Conservation (phyloP, 2,888 invertebrate species). For the Meteorus colon region DNA sequence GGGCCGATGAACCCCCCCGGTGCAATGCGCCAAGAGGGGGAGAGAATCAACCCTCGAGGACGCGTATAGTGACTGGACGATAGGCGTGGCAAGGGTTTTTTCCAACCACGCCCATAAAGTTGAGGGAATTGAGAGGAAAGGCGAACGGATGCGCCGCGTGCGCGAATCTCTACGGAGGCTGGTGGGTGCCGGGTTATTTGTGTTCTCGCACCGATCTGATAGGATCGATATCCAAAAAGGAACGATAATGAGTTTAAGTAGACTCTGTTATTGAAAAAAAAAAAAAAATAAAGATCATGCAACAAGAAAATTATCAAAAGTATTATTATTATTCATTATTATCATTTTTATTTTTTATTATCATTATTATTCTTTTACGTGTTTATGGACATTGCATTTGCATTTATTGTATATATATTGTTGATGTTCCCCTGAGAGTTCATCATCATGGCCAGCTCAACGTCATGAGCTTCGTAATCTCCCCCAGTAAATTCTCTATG, state of each 20-base stretch:
- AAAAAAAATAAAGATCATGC: background rate
- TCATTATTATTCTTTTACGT: background rate
- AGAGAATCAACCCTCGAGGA: constrained; percentile 46
- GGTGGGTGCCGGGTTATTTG: background rate
- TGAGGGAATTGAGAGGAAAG: background rate
- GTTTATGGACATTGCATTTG: background rate
- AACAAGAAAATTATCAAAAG: background rate
- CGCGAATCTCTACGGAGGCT: constrained; percentile 29
- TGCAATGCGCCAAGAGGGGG: constrained; percentile 40
- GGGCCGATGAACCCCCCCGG: constrained; percentile 42
- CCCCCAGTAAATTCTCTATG: constrained; percentile 52
- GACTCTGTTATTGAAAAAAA: background rate
- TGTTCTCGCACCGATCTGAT: background rate
- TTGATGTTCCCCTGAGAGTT: background rate
- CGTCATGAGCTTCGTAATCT: constrained; percentile 59
- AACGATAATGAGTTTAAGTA: constrained; percentile 11
- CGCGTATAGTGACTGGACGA: constrained; percentile 49
- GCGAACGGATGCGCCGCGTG: constrained; percentile 14
- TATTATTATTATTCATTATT: background rate
- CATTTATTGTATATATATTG: background rate
- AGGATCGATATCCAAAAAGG: constrained; percentile 28
- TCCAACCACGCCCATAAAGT: constrained; percentile 57
- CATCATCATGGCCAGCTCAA: constrained; percentile 17
- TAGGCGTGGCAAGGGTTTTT: constrained; percentile 57
- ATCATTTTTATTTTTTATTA: background rate